Percentiles rank a stretch among this genome's conserved stretches.
These are phyloP conservation scores for Oncorhynchus gorbuscha DNA, from an alignment of 2,113 vertebrate species.

Conservation along the genomic window DNA sequence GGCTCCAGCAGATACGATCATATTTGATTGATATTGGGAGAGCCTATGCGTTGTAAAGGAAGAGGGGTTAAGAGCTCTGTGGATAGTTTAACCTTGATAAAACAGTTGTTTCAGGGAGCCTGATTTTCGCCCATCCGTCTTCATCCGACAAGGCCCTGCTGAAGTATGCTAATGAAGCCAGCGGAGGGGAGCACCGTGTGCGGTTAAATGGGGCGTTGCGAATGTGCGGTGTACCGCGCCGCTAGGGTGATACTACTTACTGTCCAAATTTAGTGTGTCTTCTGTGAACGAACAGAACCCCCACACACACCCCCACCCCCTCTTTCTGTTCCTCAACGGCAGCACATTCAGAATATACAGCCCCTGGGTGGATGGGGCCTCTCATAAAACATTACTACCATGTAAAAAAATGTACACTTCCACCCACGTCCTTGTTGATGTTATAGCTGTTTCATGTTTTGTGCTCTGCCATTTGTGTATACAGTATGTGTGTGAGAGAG, in stretches of 20 bases:
- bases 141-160: slow-evolving; percentile 87
- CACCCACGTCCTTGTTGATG: slow-evolving; percentile 23
- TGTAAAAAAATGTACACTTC: slow-evolving; percentile 48
- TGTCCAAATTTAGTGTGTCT: slow-evolving; percentile 82
- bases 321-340: slow-evolving; percentile 52
- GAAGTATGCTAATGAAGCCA: slow-evolving; percentile 92
- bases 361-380: slow-evolving; percentile 39
- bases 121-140: slow-evolving; percentile 92
- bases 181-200: slow-evolving; percentile 79
- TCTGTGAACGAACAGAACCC: slow-evolving; percentile 50
- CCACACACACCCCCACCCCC: neutral
- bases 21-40: slow-evolving; percentile 66
- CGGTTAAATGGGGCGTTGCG: slow-evolving; percentile 90
- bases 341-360: slow-evolving; percentile 50
- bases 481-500: neutral
- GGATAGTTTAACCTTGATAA: slow-evolving; percentile 97
- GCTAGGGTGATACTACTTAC: slow-evolving; percentile 82
- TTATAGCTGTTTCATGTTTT: slow-evolving; percentile 5
- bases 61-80: slow-evolving; percentile 76
- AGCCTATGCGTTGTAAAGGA: slow-evolving; percentile 77
- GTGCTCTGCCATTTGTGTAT: neutral
- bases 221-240: slow-evolving; percentile 77
- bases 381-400: slow-evolving; percentile 67
- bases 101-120: slow-evolving; percentile 93
- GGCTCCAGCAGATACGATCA: slow-evolving; percentile 28